These are phyloP conservation scores for Melanerpes aurifrons DNA, from an alignment of 2,113 vertebrate genomes.

Conservation along the genomic window DNA sequence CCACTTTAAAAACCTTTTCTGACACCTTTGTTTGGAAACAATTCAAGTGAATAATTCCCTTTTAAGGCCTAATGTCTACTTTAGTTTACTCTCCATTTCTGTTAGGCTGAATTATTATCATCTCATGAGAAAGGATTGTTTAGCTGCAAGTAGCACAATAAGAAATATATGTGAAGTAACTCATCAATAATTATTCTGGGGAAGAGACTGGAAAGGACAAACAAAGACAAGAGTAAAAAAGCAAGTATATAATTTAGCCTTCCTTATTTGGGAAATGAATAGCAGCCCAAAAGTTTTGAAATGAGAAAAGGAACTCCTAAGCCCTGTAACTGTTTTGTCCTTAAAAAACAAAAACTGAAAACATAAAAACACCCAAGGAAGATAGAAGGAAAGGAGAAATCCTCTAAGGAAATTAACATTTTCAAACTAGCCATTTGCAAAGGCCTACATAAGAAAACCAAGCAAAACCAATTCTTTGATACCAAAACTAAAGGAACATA, in stretches of 20 bases:
- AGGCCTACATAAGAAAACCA: conserved; percentile 25
- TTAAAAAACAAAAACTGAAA: not conserved
- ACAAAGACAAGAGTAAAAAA: not conserved
- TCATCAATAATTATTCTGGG: conserved; percentile 2
- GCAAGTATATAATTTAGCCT: not conserved
- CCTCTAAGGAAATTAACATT: not conserved
- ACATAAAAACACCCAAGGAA: not conserved
- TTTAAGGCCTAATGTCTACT: not conserved
- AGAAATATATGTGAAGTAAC: conserved; percentile 10
- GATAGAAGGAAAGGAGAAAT: not conserved
- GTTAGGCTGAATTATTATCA: not conserved
- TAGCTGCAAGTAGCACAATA: conserved; percentile 34
- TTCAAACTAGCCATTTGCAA: conserved; percentile 37
- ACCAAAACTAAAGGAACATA: not conserved
- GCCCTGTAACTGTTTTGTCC: not conserved
- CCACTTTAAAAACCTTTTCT: not conserved
- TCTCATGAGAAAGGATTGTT: not conserved
- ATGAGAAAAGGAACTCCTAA: not conserved
- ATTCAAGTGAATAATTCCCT: not conserved
- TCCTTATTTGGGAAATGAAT: not conserved
- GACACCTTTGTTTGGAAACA: not conserved
- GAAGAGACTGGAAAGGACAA: not conserved
- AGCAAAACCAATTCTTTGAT: not conserved
- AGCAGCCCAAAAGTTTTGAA: not conserved
- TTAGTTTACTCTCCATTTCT: conserved; percentile 2